Evolutionary conservation across 2,888 invertebrate genomes (phyloP).

Genomic region (Folsomia candida): DNA sequence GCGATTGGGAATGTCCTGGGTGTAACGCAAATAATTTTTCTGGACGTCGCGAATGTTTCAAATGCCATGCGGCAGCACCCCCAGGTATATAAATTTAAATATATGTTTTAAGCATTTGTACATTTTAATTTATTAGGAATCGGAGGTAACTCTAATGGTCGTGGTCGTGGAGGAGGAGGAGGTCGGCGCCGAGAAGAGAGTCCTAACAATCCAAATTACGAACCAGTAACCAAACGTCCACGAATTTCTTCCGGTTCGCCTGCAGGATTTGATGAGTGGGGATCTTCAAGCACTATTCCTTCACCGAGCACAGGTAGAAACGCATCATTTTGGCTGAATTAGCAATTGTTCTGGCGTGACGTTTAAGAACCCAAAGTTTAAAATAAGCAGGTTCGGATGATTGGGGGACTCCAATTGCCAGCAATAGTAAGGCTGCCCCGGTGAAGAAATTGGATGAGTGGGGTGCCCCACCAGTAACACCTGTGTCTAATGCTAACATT

Average conservation of each 20-base stretch:
- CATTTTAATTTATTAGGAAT: too few relatives aligned
- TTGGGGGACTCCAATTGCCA: neutral
- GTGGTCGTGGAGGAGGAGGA: slow-evolving; percentile 10
- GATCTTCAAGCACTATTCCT: neutral
- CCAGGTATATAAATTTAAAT: neutral
- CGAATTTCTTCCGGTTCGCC: neutral
- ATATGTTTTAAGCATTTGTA: neutral
- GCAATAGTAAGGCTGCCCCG: neutral
- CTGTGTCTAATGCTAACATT: neutral
- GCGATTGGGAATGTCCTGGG: slow-evolving; percentile 19
- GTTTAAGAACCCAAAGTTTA: too few relatives aligned
- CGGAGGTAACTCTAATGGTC: neutral
- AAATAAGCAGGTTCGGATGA: neutral
- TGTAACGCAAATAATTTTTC: slow-evolving; percentile 13
- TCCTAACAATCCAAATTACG: neutral
- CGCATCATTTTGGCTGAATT: too few relatives aligned
- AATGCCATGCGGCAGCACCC: slow-evolving; percentile 16
- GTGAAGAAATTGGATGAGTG: neutral
- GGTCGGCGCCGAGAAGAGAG: neutral
- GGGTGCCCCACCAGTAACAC: neutral
- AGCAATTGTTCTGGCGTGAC: too few relatives aligned
- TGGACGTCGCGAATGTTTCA: slow-evolving; percentile 6
- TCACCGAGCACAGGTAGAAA: neutral
- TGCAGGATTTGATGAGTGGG: neutral
- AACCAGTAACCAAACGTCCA: slow-evolving; percentile 4